A percentile compares a stretch with the other conserved stretches of the same genome.
phyloP scores from a whole-genome alignment of 2,888 invertebrate species.

The Tolmerus cingulatus region DNA sequence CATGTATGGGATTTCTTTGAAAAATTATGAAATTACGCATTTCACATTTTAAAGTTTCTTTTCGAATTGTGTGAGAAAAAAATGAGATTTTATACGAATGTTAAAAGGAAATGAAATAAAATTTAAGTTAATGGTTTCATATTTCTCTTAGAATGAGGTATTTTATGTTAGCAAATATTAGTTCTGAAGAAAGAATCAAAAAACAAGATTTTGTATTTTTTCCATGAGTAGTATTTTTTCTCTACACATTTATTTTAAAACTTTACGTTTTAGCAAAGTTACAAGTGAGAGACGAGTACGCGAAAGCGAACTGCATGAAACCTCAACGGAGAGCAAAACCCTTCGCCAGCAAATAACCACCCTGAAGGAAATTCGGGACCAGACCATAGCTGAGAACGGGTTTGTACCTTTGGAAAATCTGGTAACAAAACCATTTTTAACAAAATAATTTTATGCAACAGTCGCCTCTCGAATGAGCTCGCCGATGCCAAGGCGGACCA shows the following conservation, averaged over 20 bases:
- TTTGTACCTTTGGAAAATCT: slow-evolving; percentile 45
- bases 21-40: too few species aligned
- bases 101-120: too few species aligned
- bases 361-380: slow-evolving; percentile 59
- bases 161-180: too few species aligned
- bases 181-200: too few species aligned
- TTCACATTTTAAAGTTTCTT: too few species aligned
- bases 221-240: too few species aligned
- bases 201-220: too few species aligned
- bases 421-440: neutral
- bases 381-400: slow-evolving; percentile 61
- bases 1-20: too few species aligned
- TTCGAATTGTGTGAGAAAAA: too few species aligned
- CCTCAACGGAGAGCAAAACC: slow-evolving; percentile 59
- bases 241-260: neutral
- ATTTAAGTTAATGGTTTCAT: too few species aligned
- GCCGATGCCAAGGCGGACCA: slow-evolving; percentile 71
- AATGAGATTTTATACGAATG: too few species aligned
- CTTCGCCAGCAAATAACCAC: slow-evolving; percentile 59
- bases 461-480: slow-evolving; percentile 77
- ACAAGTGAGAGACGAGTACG: slow-evolving; percentile 55
- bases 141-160: too few species aligned
- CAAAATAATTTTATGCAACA: slow-evolving; percentile 53
- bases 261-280: slow-evolving; percentile 55
- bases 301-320: slow-evolving; percentile 58